A percentile compares a stretch with the other conserved stretches of the same genome.
These are phyloP conservation scores for Corydoras maculifer DNA, from an alignment of 2,113 vertebrate genomes.

Conservation along the genomic window DNA sequence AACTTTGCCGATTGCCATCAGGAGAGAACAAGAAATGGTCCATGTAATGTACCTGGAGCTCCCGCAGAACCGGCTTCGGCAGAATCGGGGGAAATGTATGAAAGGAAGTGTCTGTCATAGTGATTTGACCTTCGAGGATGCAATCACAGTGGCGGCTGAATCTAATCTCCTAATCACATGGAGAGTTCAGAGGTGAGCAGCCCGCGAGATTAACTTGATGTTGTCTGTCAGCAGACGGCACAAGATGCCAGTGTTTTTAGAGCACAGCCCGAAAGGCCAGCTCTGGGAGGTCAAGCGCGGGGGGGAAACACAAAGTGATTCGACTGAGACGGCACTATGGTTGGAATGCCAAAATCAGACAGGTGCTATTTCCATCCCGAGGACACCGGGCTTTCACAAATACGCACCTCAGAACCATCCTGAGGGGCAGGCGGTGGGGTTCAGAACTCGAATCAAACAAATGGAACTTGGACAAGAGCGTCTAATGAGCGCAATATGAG, in stretches of 20 bases:
- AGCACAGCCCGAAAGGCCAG: slow-evolving; percentile 10
- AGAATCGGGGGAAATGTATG: background rate
- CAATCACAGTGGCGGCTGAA: slow-evolving; percentile 31
- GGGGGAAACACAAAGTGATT: slow-evolving; percentile 13
- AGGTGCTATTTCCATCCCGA: background rate
- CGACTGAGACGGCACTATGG: slow-evolving; percentile 8
- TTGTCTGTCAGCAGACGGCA: slow-evolving; percentile 28
- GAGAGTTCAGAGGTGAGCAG: slow-evolving; percentile 35
- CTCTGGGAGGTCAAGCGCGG: slow-evolving; percentile 22
- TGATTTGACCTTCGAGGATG: slow-evolving; percentile 33
- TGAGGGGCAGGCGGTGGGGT: too few species aligned
- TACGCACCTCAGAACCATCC: background rate
- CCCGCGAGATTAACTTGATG: slow-evolving; percentile 36
- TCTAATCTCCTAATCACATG: slow-evolving; percentile 41
- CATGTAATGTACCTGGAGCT: background rate
- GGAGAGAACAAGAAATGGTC: slow-evolving; percentile 6
- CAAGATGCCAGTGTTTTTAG: slow-evolving; percentile 30
- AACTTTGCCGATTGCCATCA: slow-evolving; percentile 2
- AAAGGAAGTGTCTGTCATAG: slow-evolving; percentile 29
- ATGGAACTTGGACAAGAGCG: background rate
- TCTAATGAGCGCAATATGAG: too few species aligned
- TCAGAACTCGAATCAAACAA: background rate
- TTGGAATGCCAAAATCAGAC: slow-evolving; percentile 3
- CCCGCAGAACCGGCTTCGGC: background rate
- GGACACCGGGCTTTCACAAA: background rate